Base-by-base conservation (phyloP, 1,140 invertebrate genomes). In the Andrena cerasifolii region DNA sequence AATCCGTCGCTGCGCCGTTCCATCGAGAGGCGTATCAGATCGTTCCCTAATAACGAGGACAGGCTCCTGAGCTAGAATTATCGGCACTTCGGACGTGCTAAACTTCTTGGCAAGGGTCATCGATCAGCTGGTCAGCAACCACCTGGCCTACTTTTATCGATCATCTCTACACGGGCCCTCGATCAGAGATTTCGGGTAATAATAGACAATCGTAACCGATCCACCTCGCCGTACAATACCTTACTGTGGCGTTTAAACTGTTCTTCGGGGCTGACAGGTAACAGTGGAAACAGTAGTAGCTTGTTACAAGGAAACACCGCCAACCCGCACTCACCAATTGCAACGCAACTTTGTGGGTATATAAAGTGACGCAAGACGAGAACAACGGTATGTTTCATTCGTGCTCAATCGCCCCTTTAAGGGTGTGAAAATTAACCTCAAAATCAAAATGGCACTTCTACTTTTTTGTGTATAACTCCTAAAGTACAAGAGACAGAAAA, bases 31-130 rank as follows among this genome's bases (percentile, higher is more conserved):
- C 59, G 33, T 80, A 84, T 81, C 78, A 63, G 82, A 84, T 84
- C 77, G 71, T 63, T 54, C 68, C 24, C 78, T 78, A 84, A 86
- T 86, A 83, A 86, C 75, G 79, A 78, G 79, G 74, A 76, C 79
- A 77, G 79, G 61, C 43, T n/a, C 56, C 58, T 18, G 40, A 58
- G 43, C 73, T 84, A 79, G 78, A 87, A 87, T 88, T 87, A 88
- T 84, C 86, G 79, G 84, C 83, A 85, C 84, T 86, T 85, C 56
- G 74, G 21, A 79, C 78, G 86, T 82, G 86, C 75, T 88, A 88
- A 88, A 88, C 67, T 86, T 72, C 67, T 56, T 28, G 62, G 61
- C 56, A 21, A 16, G 54, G 56, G 53, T 61, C 79, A 88, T 87
- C 82, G 65, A 87, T 87, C 86, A 84, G 72, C 61, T 71, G 74